Conservation (phyloP, 2,888 invertebrate species). For the Coleophora flavipennella region DNA sequence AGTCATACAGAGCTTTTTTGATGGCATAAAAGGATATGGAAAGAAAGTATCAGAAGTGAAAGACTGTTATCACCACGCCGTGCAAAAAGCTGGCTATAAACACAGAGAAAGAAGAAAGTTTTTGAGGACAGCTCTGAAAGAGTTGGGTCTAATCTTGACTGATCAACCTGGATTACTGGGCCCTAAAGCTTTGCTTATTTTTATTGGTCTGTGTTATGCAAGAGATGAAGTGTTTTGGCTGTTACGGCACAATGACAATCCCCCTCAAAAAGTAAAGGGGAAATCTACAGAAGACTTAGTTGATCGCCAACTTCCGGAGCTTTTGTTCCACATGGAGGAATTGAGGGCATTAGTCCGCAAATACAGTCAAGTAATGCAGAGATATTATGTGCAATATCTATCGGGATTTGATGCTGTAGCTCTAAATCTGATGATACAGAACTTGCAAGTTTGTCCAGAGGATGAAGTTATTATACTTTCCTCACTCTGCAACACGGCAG, state of each 20-base stretch:
- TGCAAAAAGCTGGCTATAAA: constrained; percentile 91
- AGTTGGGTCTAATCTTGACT: constrained; percentile 93
- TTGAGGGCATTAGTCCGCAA: constrained; percentile 94
- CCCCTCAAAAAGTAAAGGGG: constrained; percentile 90
- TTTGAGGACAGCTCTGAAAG: constrained; percentile 94
- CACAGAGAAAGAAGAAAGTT: constrained; percentile 98
- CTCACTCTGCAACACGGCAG: constrained; percentile 91
- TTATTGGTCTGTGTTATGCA: constrained; percentile 95
- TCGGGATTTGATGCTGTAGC: constrained; percentile 96
- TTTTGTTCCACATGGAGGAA: constrained; percentile 99
- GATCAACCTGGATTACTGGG: constrained; percentile 98
- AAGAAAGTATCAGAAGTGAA: constrained; percentile 96
- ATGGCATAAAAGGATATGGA: constrained; percentile 93
- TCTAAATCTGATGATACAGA: constrained; percentile 88
- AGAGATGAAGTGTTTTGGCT: constrained; percentile 99
- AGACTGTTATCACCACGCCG: constrained; percentile 92
- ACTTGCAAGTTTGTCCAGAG: constrained; percentile 88
- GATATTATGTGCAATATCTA: constrained; percentile 97
- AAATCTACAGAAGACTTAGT: constrained; percentile 94
- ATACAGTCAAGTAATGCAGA: constrained; percentile 96
- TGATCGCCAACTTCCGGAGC: constrained; percentile 95
- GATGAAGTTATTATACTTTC: constrained; percentile 96
- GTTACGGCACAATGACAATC: constrained; percentile 95
- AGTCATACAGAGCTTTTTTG: constrained; percentile 93
- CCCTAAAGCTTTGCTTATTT: constrained; percentile 96